Base-by-base conservation (phyloP, 2,797 vertebrate species). In the Rhinophrynus dorsalis region DNA sequence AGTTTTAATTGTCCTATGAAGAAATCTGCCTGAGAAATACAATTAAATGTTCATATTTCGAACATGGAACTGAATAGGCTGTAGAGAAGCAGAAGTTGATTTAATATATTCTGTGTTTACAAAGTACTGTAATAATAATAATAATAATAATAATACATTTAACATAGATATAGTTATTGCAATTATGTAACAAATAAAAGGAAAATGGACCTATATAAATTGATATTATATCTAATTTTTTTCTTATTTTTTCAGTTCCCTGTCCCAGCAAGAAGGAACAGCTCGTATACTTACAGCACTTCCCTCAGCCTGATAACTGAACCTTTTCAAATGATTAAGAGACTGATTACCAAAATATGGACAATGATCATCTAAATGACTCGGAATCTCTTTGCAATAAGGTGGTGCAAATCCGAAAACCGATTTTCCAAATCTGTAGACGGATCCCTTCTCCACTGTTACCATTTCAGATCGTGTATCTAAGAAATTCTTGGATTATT, bases 231-330 rank as follows among this genome's bases (percentile, higher is more conserved):
- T 75, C 13, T 82, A 57, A 66, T 60, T 75, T 74, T 72, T 64
- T 72, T 32, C 71, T 77, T 68, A 80, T n/a, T n/a, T 86, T 84
- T 81, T 83, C 92, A 97, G 94, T 87, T 89, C 95, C 83, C 93
- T 95, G 89, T 90, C 90, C 88, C 92, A 94, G 84, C 92, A 91
- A 92, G 95, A 97, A 87, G 93, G 92, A 83, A 91, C 95, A 84
- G 92, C 94, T 79, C 90, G 94, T 85, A 94, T 96, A 90, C 93
- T 97, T 82, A 93, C 95, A 77, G 94, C 94, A 76, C 93, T 98
- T 79, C 92, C 96, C 79, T 95, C 96, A 20, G 94, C 95, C 90
- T 97, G 94, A 98, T 90, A 88, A 95, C 90, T 89, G 85, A 86
- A 84, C 84, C 80, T 71, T 81, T 76, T 67, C 29, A 79, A 79